Percentiles rank a stretch among this genome's conserved stretches.
Conservation (phyloP, 2,113 vertebrate species). For the Chroicocephalus ridibundus region DNA sequence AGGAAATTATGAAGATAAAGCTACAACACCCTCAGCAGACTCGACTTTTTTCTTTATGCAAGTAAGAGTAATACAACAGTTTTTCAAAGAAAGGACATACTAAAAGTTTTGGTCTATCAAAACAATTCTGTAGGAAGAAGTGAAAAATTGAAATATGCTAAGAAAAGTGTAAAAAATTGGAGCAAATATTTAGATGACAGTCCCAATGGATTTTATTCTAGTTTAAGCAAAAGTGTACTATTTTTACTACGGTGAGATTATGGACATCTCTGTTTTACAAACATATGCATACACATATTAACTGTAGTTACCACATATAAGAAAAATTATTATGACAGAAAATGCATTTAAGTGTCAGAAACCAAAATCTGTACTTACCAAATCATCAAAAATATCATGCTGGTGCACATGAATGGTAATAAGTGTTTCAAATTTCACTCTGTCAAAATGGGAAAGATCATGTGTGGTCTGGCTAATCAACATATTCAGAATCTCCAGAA, state of each 20-base stretch:
- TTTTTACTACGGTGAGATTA: neutral
- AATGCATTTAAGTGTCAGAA: neutral
- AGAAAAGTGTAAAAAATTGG: neutral
- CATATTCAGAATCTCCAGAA: slow-evolving; percentile 86
- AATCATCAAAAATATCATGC: slow-evolving; percentile 89
- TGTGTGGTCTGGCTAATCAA: slow-evolving; percentile 86
- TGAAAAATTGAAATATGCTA: neutral
- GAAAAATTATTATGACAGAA: neutral
- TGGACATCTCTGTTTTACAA: neutral
- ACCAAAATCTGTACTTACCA: slow-evolving; percentile 74
- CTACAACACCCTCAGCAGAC: neutral
- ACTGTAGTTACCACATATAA: neutral
- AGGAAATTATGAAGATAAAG: neutral
- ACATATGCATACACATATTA: neutral
- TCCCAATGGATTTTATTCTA: neutral
- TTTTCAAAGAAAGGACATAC: neutral
- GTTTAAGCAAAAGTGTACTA: neutral
- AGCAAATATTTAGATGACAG: neutral
- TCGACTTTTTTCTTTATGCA: neutral
- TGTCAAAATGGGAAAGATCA: slow-evolving; percentile 83
- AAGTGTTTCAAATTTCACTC: slow-evolving; percentile 89
- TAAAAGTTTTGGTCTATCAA: neutral
- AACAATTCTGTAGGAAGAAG: neutral
- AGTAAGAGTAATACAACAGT: neutral
- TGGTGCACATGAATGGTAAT: slow-evolving; percentile 95